phyloP scores from a whole-genome alignment of 2,888 invertebrate species.

The Lycaena phlaeas region DNA sequence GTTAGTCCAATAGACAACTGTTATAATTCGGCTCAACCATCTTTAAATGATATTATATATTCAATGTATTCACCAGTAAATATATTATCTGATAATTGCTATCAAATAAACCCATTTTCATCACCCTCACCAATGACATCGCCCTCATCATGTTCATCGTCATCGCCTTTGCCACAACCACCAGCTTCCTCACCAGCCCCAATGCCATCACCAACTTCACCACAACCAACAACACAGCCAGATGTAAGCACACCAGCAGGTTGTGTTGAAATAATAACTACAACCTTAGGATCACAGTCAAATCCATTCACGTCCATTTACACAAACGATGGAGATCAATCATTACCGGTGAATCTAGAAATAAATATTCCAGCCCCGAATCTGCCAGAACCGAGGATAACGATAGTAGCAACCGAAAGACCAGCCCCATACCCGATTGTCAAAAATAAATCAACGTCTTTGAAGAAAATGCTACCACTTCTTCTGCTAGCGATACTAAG shows the following conservation, averaged over 20 bases:
- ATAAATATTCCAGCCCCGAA: slow-evolving; percentile 34
- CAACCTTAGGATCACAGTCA: neutral
- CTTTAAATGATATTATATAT: neutral
- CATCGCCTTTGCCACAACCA: neutral
- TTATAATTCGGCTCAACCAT: neutral
- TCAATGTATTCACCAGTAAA: neutral
- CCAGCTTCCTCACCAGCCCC: neutral
- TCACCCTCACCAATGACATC: neutral
- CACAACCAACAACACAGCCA: neutral
- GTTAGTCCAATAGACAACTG: no score
- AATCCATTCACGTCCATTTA: neutral
- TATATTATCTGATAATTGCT: neutral
- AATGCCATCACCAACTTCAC: neutral
- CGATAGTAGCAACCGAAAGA: slow-evolving; percentile 13
- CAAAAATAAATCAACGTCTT: slow-evolving; percentile 25
- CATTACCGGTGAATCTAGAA: slow-evolving; percentile 34
- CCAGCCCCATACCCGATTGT: slow-evolving; percentile 20
- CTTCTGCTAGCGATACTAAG: slow-evolving; percentile 32
- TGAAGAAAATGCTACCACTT: slow-evolving; percentile 33
- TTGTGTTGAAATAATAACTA: neutral
- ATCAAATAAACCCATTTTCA: neutral
- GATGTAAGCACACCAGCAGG: neutral
- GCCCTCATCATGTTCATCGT: neutral
- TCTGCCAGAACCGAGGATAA: slow-evolving; percentile 28
- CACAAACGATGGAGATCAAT: slow-evolving; percentile 10